These are phyloP conservation scores for Caracal caracal DNA, from an alignment of 2,113 vertebrate genomes.

Conservation along the genomic window DNA sequence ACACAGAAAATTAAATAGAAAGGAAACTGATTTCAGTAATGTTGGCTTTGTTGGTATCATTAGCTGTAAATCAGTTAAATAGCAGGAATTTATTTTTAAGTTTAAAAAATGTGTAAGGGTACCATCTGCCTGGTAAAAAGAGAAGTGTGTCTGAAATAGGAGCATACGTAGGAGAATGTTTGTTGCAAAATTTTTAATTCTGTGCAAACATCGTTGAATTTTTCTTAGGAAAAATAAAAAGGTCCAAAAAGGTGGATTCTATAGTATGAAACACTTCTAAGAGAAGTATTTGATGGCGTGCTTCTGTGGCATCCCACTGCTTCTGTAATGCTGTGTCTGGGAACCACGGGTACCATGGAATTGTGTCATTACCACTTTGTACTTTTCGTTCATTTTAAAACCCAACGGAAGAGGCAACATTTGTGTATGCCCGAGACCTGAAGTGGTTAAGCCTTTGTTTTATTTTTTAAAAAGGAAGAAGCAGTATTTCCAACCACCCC, in stretches of 20 bases:
- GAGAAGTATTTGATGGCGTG: neutral
- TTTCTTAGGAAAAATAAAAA: constrained; percentile 6
- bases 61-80: constrained; percentile 76
- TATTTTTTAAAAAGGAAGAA: neutral
- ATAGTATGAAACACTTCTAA: neutral
- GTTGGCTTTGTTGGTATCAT: constrained; percentile 61
- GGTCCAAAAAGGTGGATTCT: neutral
- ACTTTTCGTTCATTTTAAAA: neutral
- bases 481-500: neutral
- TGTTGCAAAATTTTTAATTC: neutral
- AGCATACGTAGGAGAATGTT: constrained; percentile 15
- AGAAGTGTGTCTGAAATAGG: constrained; percentile 66
- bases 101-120: constrained; percentile 74
- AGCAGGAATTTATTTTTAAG: constrained; percentile 73
- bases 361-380: neutral
- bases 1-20: constrained; percentile 8
- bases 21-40: constrained; percentile 9
- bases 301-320: neutral
- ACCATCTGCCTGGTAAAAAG: constrained; percentile 64
- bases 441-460: neutral
- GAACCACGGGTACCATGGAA: neutral
- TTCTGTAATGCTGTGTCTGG: neutral
- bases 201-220: neutral
- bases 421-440: neutral
- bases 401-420: neutral